phyloP scores from a whole-genome alignment of 1,140 invertebrate species.

The Leptopilina clavipes region DNA sequence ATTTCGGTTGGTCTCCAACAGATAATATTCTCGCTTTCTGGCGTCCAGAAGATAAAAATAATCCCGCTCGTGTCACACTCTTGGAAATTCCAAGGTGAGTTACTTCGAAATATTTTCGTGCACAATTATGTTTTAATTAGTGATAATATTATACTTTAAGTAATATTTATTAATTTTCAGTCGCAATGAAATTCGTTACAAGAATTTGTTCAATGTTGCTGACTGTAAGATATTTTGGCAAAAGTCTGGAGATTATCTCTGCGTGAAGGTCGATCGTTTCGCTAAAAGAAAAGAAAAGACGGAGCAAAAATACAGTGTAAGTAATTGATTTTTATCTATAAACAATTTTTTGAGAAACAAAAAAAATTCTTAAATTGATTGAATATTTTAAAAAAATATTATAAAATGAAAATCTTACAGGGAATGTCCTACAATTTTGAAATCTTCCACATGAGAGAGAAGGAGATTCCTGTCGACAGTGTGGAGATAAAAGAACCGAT shows the following conservation, averaged over 20 bases:
- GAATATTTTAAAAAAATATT: too few species aligned
- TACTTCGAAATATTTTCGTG: conserved; percentile 3
- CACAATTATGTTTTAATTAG: too few species aligned
- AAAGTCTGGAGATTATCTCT: conserved; percentile 97
- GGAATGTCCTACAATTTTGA: conserved; percentile 99
- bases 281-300: conserved; percentile 95
- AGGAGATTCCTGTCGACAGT: conserved; percentile 98
- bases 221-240: conserved; percentile 99
- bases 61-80: conserved; percentile 89
- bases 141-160: too few species aligned
- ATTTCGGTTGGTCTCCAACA: conserved; percentile 98
- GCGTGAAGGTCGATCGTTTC: conserved; percentile 98
- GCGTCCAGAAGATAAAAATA: conserved; percentile 97
- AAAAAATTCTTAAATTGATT: too few species aligned
- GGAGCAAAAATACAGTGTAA: conserved; percentile 92
- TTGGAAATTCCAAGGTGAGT: conserved; percentile 86
- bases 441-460: conserved; percentile 98
- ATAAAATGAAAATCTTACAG: conserved; percentile 64
- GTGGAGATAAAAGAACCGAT: conserved; percentile 96
- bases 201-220: conserved; percentile 98
- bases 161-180: conserved; percentile 71
- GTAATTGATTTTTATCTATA: conserved; percentile 59
- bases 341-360: not conserved
- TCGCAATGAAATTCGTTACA: conserved; percentile 93
- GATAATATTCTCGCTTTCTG: conserved; percentile 98